phyloP scores from a whole-genome alignment of 2,888 invertebrate species.

The Acronicta psi region DNA sequence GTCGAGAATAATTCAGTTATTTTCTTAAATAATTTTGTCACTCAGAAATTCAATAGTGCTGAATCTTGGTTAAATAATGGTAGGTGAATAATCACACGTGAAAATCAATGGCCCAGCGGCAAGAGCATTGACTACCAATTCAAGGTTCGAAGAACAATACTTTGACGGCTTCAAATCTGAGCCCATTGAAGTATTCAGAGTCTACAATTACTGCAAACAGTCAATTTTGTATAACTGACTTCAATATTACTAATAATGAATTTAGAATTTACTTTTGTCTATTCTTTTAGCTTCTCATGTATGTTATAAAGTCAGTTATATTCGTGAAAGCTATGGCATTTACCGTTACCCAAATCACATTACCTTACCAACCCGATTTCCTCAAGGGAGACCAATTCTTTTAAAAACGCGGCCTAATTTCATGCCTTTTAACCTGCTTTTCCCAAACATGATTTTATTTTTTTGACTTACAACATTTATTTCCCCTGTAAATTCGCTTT shows the following conservation, averaged over 20 bases:
- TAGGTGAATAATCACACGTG: slow-evolving; percentile 10
- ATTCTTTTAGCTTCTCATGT: not conserved
- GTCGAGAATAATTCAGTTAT: slow-evolving; percentile 3
- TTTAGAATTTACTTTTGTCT: too few relatives aligned
- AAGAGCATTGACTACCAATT: slow-evolving; percentile 20
- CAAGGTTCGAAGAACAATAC: slow-evolving; percentile 40
- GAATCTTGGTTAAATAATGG: slow-evolving; percentile 19
- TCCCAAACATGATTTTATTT: slow-evolving; percentile 4
- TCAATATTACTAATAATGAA: not conserved
- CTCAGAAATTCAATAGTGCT: slow-evolving; percentile 12
- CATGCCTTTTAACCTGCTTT: slow-evolving; percentile 21
- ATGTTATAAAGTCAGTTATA: slow-evolving; percentile 3
- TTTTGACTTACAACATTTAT: slow-evolving; percentile 11
- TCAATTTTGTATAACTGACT: not conserved
- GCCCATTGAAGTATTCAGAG: slow-evolving; percentile 14
- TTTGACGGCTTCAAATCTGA: slow-evolving; percentile 28
- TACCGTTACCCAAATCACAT: slow-evolving; percentile 30
- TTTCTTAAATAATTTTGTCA: not conserved
- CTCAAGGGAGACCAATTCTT: slow-evolving; percentile 21
- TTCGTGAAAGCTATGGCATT: slow-evolving; percentile 14
- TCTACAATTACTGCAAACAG: not conserved
- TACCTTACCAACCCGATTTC: slow-evolving; percentile 23
- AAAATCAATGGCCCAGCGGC: slow-evolving; percentile 36
- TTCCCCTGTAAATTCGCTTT: slow-evolving; percentile 4
- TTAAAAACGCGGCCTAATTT: slow-evolving; percentile 24